Evolutionary conservation across 2,797 vertebrate species (phyloP).

Genomic region (Podarcis siculus): DNA sequence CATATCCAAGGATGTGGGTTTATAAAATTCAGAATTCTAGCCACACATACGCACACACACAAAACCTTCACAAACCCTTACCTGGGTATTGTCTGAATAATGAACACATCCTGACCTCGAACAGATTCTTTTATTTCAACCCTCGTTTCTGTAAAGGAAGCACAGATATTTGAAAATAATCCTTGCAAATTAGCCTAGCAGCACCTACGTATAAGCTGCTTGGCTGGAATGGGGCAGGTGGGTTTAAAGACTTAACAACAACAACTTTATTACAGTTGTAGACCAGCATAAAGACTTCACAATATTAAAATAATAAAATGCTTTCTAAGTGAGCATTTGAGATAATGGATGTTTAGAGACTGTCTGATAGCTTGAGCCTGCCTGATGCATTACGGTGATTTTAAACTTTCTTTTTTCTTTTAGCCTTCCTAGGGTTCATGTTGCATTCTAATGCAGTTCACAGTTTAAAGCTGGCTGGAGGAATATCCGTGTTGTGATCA

Average conservation of each 20-base stretch:
- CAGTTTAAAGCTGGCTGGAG: not conserved
- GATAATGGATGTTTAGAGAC: not conserved
- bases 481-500: not conserved
- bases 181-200: not conserved
- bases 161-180: constrained; percentile 37
- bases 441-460: not conserved
- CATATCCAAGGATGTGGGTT: not conserved
- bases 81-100: constrained; percentile 98
- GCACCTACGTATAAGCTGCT: not conserved
- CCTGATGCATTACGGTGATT: rapidly evolving
- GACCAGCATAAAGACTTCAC: not conserved
- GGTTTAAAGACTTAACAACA: too few species aligned
- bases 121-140: constrained; percentile 98
- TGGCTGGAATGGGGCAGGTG: not conserved
- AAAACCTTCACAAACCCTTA: constrained; percentile 62
- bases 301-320: not conserved
- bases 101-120: constrained; percentile 97
- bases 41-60: not conserved
- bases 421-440: not conserved
- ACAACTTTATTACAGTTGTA: too few species aligned
- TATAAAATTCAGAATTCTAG: not conserved
- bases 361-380: not conserved
- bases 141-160: constrained; percentile 88
- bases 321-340: constrained; percentile 17
- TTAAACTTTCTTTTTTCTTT: not conserved